Percentiles rank a stretch among this genome's conserved stretches.
phyloP scores from a whole-genome alignment of 2,113 vertebrate genomes.

The Otus sunia region DNA sequence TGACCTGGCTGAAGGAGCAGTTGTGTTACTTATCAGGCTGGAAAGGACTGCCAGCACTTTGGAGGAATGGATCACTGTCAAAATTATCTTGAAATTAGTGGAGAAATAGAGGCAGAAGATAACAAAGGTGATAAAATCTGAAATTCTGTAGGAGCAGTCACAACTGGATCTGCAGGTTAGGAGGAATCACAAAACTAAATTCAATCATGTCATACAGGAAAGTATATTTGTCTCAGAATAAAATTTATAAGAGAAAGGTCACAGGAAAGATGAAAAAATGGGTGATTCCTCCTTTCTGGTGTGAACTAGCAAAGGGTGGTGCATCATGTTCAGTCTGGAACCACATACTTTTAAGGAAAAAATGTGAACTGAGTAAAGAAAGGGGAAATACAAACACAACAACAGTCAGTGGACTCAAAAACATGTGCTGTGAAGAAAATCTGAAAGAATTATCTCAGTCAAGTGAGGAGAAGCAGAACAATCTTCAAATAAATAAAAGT shows the following conservation, averaged over 20 bases:
- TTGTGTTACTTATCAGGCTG: background rate
- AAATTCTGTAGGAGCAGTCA: background rate
- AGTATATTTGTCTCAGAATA: too few relatives aligned
- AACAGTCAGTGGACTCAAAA: background rate
- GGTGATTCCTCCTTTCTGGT: background rate
- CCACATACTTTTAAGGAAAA: background rate
- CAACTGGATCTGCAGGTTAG: background rate
- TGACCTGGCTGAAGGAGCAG: background rate
- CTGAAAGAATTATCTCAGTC: background rate
- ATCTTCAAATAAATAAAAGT: background rate
- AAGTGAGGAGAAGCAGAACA: background rate
- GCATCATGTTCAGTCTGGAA: background rate
- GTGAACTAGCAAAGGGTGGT: background rate
- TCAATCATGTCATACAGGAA: background rate
- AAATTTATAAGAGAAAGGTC: background rate
- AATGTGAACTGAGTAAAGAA: background rate
- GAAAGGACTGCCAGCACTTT: background rate
- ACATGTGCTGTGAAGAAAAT: background rate
- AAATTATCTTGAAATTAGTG: background rate
- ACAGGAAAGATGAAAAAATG: background rate
- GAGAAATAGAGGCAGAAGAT: background rate
- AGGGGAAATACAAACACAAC: background rate
- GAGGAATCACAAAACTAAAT: background rate
- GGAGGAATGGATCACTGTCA: slow-evolving; percentile 38
- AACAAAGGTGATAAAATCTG: background rate